These are phyloP conservation scores for Myzus persicae DNA, from an alignment of 1,140 invertebrate genomes.

Conservation along the genomic window DNA sequence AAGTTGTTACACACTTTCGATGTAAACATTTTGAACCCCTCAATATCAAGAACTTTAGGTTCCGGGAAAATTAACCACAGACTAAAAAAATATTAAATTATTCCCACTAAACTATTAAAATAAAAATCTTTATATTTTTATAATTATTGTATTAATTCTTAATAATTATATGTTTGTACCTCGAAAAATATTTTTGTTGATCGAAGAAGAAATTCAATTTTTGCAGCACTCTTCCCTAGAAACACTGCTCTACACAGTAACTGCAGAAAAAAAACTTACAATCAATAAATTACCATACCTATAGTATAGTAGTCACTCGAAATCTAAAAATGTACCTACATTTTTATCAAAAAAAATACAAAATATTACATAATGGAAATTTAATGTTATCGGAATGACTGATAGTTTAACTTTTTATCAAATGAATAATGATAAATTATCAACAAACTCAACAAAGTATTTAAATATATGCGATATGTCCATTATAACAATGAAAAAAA, in stretches of 20 bases:
- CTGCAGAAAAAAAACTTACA: background rate
- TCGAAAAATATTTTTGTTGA: background rate
- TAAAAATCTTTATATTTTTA: background rate
- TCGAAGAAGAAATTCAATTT: background rate
- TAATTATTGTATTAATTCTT: too few species aligned
- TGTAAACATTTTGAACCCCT: background rate
- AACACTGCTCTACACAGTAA: background rate
- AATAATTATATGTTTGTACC: background rate
- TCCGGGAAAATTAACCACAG: background rate
- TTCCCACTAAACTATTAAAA: background rate
- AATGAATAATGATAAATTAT: slow-evolving; percentile 20
- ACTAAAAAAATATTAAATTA: background rate
- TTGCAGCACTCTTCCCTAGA: background rate
- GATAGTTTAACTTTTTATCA: background rate
- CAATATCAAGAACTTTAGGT: background rate
- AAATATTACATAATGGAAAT: background rate
- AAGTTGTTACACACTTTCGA: background rate
- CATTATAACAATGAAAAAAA: background rate
- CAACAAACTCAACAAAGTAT: slow-evolving; percentile 5
- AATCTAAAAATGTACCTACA: background rate
- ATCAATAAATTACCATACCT: background rate
- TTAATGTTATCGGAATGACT: background rate
- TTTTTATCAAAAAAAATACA: slow-evolving; percentile 5
- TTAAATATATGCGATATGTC: background rate
- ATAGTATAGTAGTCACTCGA: background rate